These are phyloP conservation scores for Pseudomyrmex concolor DNA, from an alignment of 1,140 invertebrate genomes.

Conservation along the genomic window DNA sequence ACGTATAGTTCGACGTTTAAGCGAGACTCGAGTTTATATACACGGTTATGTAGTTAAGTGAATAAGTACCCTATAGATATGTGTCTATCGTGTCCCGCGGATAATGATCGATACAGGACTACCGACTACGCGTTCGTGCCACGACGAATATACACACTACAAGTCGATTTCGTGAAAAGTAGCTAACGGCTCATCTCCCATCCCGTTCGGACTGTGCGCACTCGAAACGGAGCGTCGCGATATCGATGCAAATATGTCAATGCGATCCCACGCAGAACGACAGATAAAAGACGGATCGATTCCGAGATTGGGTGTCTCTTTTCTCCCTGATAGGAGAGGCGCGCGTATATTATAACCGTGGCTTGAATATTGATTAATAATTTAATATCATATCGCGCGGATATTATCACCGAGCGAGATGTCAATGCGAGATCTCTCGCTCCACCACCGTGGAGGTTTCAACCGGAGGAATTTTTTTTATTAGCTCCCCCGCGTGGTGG, in stretches of 20 bases:
- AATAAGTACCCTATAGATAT: not conserved
- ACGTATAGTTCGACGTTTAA: not conserved
- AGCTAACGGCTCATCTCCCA: too few relatives aligned
- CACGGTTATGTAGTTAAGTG: not conserved
- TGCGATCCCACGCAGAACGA: not conserved
- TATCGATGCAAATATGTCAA: slow-evolving; percentile 21
- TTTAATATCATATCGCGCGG: not conserved
- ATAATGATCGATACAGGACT: not conserved
- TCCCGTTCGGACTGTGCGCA: not conserved
- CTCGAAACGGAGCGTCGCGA: slow-evolving; percentile 1
- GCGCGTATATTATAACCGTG: not conserved
- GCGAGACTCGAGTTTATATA: too few relatives aligned
- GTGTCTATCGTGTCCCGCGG: not conserved
- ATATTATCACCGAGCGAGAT: too few relatives aligned
- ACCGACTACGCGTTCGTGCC: too few relatives aligned
- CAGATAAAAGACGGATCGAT: slow-evolving; percentile 9
- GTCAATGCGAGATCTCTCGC: too few relatives aligned
- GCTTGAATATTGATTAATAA: slow-evolving; percentile 35
- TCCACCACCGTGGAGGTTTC: not conserved
- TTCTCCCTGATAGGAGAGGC: not conserved
- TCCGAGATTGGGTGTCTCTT: too few relatives aligned
- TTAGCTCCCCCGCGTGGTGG: slow-evolving; percentile 18
- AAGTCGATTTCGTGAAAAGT: too few relatives aligned
- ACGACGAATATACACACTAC: not conserved
- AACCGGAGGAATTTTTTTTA: slow-evolving; percentile 60